These are phyloP conservation scores for Myotis davidii DNA, from an alignment of 2,113 vertebrate genomes.

Conservation along the genomic window DNA sequence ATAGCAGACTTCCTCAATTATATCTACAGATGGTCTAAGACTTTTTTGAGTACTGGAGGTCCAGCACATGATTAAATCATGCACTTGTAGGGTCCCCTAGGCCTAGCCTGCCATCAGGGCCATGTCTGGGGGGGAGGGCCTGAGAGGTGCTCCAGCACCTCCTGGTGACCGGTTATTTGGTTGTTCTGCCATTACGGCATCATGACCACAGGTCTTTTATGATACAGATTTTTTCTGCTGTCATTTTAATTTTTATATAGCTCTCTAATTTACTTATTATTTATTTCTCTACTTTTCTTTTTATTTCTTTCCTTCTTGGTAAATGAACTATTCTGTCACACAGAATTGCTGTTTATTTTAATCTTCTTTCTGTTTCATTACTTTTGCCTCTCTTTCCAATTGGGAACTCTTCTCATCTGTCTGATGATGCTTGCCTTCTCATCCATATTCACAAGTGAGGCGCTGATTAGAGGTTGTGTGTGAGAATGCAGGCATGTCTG, in stretches of 20 bases:
- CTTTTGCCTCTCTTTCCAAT: background rate
- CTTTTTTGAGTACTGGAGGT: background rate
- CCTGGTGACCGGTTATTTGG: too few relatives aligned
- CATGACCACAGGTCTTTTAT: too few relatives aligned
- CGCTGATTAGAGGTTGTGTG: background rate
- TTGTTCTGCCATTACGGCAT: too few relatives aligned
- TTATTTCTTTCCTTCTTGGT: background rate
- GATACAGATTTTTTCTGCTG: background rate
- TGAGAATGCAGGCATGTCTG: background rate
- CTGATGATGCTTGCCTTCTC: background rate
- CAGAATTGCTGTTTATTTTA: background rate
- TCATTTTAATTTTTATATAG: background rate
- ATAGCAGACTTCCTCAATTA: background rate
- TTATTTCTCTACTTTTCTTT: background rate
- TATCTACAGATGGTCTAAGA: background rate
- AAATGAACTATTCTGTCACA: background rate
- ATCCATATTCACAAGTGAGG: background rate
- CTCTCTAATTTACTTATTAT: background rate
- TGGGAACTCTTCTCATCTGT: background rate
- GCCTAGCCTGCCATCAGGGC: too few relatives aligned
- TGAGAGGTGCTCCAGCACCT: too few relatives aligned
- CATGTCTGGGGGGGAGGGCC: too few relatives aligned
- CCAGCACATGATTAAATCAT: too few relatives aligned
- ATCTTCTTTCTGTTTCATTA: background rate
- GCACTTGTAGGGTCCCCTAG: too few relatives aligned